Evolutionary conservation across 1,140 invertebrate genomes (phyloP).

Genomic region (Leptopilina clavipes): DNA sequence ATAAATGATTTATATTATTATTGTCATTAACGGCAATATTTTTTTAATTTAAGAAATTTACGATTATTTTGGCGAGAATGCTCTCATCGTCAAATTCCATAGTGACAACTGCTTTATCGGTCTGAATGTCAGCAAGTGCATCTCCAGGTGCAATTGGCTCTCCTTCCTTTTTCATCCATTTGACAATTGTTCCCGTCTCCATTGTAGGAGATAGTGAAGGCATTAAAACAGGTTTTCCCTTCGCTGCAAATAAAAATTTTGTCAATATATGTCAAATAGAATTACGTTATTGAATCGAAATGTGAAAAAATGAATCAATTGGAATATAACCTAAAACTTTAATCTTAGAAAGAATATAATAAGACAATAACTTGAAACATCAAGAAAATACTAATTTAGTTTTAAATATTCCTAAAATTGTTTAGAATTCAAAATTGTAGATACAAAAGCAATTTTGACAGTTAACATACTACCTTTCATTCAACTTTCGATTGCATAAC

Average conservation of each 20-base stretch:
- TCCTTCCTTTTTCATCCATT: slow-evolving; percentile 98
- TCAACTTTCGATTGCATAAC: not conserved
- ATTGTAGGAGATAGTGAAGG: slow-evolving; percentile 99
- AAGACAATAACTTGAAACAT: not conserved
- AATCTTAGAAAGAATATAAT: not conserved
- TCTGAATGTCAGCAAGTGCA: slow-evolving; percentile 98
- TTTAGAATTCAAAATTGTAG: not conserved
- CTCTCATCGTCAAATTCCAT: slow-evolving; percentile 99
- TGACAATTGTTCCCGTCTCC: slow-evolving; percentile 97
- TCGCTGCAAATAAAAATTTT: not conserved
- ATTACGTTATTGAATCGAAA: no score
- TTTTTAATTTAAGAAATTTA: slow-evolving; percentile 47
- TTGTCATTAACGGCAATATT: no score
- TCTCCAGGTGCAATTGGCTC: slow-evolving; percentile 85
- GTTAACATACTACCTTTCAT: not conserved
- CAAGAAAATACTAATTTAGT: not conserved
- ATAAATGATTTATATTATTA: no score
- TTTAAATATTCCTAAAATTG: no score
- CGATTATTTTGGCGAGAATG: slow-evolving; percentile 93
- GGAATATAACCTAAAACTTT: not conserved
- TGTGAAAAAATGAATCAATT: no score
- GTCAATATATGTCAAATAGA: no score
- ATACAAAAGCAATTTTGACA: not conserved
- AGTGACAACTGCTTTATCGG: slow-evolving; percentile 99
- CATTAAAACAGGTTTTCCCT: slow-evolving; percentile 69